These are phyloP conservation scores for Cerastis leucographa DNA, from an alignment of 2,888 invertebrate genomes.

Conservation along the genomic window DNA sequence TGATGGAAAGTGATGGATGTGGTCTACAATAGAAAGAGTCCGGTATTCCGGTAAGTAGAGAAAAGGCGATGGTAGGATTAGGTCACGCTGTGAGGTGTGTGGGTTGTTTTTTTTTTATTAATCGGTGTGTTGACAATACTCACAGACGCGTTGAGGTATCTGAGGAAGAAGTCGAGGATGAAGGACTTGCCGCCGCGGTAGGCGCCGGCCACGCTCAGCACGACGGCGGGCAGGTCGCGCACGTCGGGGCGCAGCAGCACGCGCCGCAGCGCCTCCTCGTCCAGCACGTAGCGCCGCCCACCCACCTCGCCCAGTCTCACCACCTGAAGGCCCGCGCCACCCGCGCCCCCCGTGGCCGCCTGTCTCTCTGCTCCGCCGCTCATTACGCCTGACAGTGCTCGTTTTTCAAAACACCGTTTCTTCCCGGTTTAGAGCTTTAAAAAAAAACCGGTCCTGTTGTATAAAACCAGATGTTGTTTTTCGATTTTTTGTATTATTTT, in stretches of 20 bases:
- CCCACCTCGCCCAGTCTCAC: slow-evolving; percentile 55
- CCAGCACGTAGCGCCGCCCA: slow-evolving; percentile 59
- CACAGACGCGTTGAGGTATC: slow-evolving; percentile 73
- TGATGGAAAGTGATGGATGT: neutral
- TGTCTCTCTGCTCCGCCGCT: slow-evolving; percentile 13
- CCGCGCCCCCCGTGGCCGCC: slow-evolving; percentile 26
- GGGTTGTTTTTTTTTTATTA: too few relatives aligned
- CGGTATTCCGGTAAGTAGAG: neutral
- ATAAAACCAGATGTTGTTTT: too few relatives aligned
- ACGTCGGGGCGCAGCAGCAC: slow-evolving; percentile 64
- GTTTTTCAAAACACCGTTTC: too few relatives aligned
- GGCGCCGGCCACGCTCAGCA: slow-evolving; percentile 76
- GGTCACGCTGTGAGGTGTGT: neutral
- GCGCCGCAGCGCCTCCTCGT: slow-evolving; percentile 61
- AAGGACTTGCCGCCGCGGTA: slow-evolving; percentile 77
- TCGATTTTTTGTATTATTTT: too few relatives aligned
- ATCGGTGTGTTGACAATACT: slow-evolving; percentile 11
- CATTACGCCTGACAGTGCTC: slow-evolving; percentile 31
- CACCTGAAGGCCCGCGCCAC: slow-evolving; percentile 63
- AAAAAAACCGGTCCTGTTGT: too few relatives aligned
- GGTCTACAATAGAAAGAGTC: neutral
- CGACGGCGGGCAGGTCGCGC: slow-evolving; percentile 68
- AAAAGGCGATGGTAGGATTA: neutral
- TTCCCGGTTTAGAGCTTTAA: too few relatives aligned
- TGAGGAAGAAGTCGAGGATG: slow-evolving; percentile 74